Conservation (phyloP, 2,797 vertebrate genomes). For the Paramormyrops hopkinsi region DNA sequence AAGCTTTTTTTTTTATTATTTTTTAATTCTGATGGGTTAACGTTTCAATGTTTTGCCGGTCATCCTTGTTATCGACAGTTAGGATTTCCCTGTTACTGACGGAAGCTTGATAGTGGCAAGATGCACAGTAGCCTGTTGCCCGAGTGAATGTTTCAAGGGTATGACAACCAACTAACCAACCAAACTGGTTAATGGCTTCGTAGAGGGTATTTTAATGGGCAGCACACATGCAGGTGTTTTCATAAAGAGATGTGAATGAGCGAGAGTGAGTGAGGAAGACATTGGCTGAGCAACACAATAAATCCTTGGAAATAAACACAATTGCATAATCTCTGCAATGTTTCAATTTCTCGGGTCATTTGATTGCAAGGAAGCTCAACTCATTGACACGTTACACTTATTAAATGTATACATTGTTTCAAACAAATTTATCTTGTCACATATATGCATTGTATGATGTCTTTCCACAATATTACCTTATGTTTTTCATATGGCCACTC, state of each 20-base stretch:
- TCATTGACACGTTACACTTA: not conserved
- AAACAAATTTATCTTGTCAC: not conserved
- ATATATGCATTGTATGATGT: not conserved
- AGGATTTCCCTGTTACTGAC: not conserved
- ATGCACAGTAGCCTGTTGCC: not conserved
- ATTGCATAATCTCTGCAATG: conserved; percentile 5
- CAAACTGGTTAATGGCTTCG: not conserved
- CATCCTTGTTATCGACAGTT: not conserved
- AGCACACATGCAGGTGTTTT: not conserved
- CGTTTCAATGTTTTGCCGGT: not conserved
- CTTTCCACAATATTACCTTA: not conserved
- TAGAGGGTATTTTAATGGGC: not conserved
- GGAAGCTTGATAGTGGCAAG: not conserved
- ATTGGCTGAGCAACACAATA: conserved; percentile 7
- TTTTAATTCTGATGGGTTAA: not conserved
- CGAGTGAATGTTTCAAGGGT: not conserved
- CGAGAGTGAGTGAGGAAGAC: not conserved
- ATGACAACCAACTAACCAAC: not conserved
- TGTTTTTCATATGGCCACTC: not conserved
- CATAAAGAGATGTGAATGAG: not conserved
- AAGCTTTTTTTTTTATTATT: not conserved
- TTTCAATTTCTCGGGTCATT: conserved; percentile 8
- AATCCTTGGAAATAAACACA: conserved; percentile 13
- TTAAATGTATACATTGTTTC: not conserved
- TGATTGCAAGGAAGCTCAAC: not conserved